A percentile compares a stretch with the other conserved stretches of the same genome.
phyloP scores from a whole-genome alignment of 53 echinoderm and acorn worm genomes.

The Actinopyga echinites region DNA sequence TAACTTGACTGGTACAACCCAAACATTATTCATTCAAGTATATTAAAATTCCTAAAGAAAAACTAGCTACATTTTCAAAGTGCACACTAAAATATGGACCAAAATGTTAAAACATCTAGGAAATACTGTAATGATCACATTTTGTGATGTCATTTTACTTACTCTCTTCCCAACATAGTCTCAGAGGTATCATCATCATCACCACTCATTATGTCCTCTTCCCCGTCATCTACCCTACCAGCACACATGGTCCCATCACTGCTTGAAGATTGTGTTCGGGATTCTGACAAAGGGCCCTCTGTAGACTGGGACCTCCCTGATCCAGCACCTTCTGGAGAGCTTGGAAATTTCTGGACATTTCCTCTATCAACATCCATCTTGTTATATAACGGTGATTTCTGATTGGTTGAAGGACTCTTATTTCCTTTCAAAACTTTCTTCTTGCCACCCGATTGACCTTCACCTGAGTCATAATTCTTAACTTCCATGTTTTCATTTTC shows the following conservation, averaged over 20 bases:
- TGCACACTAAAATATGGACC: too few relatives aligned
- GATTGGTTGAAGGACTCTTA: background rate
- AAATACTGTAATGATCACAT: too few relatives aligned
- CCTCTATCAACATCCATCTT: background rate
- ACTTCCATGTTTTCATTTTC: slow-evolving; percentile 52
- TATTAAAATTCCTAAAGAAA: too few relatives aligned
- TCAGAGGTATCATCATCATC: slow-evolving; percentile 3
- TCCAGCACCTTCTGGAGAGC: slow-evolving; percentile 26
- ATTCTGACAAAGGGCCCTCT: slow-evolving; percentile 8
- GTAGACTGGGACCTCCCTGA: background rate
- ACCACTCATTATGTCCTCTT: slow-evolving; percentile 68
- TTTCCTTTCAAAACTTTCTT: background rate
- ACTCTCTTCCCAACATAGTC: slow-evolving; percentile 23
- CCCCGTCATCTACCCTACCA: slow-evolving; percentile 55
- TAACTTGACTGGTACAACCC: too few relatives aligned
- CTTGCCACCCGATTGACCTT: background rate
- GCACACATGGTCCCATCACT: slow-evolving; percentile 78
- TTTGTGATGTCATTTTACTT: background rate
- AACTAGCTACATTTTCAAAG: too few relatives aligned
- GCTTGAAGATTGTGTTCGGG: slow-evolving; percentile 62
- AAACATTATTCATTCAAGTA: too few relatives aligned
- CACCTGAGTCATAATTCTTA: background rate
- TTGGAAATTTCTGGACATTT: background rate
- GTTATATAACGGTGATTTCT: background rate
- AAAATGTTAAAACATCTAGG: too few relatives aligned